phyloP scores from a whole-genome alignment of 64 coral and sea anemone genomes.

The Trachythela sp. region DNA sequence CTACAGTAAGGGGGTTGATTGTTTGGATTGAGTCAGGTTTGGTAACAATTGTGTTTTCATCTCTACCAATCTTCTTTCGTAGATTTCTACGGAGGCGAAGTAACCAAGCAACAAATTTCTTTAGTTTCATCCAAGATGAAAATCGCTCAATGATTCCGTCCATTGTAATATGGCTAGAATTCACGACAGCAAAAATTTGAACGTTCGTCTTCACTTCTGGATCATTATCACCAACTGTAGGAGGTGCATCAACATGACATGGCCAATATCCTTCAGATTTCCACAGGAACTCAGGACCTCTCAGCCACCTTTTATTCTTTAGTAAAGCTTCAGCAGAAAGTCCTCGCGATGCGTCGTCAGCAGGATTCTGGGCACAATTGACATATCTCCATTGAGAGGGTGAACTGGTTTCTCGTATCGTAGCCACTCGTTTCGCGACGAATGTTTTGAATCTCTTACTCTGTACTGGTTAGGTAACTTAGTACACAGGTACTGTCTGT shows the following conservation, averaged over 20 bases:
- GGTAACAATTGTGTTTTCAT: too few relatives aligned
- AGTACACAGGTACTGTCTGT: background rate
- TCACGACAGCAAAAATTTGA: too few relatives aligned
- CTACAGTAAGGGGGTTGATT: too few relatives aligned
- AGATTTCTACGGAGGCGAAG: background rate
- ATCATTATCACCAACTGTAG: too few relatives aligned
- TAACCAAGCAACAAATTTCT: background rate
- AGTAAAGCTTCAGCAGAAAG: background rate
- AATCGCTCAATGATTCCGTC: background rate
- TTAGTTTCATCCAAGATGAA: background rate
- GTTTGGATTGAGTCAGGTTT: too few relatives aligned
- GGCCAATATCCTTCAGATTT: background rate
- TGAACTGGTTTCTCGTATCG: too few relatives aligned
- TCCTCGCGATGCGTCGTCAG: background rate
- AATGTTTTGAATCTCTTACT: background rate
- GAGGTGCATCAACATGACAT: background rate
- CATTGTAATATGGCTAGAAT: too few relatives aligned
- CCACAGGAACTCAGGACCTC: background rate
- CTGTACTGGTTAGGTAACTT: background rate
- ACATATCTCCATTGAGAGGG: conserved; percentile 11
- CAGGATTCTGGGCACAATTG: background rate
- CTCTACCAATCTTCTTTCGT: too few relatives aligned
- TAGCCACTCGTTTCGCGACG: background rate
- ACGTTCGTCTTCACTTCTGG: too few relatives aligned
- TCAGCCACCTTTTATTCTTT: background rate